Conservation (phyloP, 2,888 invertebrate species). For the Tetrapedia diversipes region DNA sequence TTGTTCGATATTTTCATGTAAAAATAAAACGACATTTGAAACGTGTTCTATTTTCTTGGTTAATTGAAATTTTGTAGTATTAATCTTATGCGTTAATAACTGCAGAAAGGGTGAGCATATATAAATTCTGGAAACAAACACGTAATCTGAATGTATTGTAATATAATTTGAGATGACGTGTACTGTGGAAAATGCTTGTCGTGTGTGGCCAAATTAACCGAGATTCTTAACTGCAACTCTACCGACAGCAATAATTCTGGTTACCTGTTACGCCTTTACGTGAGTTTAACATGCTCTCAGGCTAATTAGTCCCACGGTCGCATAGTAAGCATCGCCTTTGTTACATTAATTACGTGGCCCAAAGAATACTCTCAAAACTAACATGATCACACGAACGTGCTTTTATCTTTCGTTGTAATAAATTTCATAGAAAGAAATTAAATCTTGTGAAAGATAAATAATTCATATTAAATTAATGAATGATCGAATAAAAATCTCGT, state of each 20-base stretch:
- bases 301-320: conserved; percentile 53
- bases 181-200: conserved; percentile 29
- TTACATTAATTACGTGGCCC: conserved; percentile 40
- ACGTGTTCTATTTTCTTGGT: too few species aligned
- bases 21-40: too few species aligned
- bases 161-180: conserved; percentile 10
- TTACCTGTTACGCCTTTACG: conserved; percentile 48
- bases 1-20: too few species aligned
- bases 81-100: not conserved
- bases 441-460: not conserved
- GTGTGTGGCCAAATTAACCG: conserved; percentile 44
- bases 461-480: too few species aligned
- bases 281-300: conserved; percentile 47
- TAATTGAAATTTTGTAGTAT: not conserved
- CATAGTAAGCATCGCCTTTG: conserved; percentile 32
- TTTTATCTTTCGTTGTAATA: too few species aligned
- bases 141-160: not conserved
- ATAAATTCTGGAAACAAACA: not conserved
- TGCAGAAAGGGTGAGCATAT: not conserved
- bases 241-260: conserved; percentile 42
- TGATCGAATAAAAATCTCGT: too few species aligned
- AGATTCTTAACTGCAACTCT: conserved; percentile 46
- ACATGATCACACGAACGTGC: not conserved
- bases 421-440: not conserved
- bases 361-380: conserved; percentile 36